A percentile compares a stretch with the other conserved stretches of the same genome.
phyloP scores from a whole-genome alignment of 2,113 vertebrate species.

The Brachyhypopomus occidentalis region DNA sequence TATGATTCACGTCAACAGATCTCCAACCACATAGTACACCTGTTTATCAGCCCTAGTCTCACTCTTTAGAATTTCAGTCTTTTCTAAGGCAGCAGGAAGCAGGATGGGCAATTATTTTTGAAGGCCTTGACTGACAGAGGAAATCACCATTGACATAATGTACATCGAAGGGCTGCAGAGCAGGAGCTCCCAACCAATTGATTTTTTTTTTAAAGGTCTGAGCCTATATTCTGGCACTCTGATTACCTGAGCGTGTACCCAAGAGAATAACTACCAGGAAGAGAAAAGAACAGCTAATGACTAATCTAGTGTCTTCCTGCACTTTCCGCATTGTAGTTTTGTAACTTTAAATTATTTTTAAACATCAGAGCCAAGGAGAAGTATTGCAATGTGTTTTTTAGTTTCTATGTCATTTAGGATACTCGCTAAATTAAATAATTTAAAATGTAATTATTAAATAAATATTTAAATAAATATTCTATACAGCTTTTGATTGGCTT shows the following conservation, averaged over 20 bases:
- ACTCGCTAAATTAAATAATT: too few relatives aligned
- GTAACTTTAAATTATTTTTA: constrained; percentile 30
- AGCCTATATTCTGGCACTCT: constrained; percentile 32
- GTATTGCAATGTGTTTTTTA: too few relatives aligned
- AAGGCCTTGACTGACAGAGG: constrained; percentile 11
- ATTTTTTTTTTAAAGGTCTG: constrained; percentile 16
- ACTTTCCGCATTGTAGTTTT: constrained; percentile 20
- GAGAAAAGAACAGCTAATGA: constrained; percentile 42
- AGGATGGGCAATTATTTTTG: constrained; percentile 25
- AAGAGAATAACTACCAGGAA: constrained; percentile 37
- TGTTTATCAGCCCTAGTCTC: too few relatives aligned
- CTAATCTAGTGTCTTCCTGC: constrained; percentile 43
- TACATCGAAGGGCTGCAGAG: not conserved
- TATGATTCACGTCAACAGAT: too few relatives aligned
- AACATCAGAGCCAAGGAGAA: constrained; percentile 18
- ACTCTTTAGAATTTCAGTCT: not conserved
- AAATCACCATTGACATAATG: constrained; percentile 18
- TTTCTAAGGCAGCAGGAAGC: not conserved
- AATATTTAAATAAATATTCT: not conserved
- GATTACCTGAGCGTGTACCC: constrained; percentile 47
- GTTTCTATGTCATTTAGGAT: not conserved
- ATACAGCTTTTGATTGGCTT: not conserved
- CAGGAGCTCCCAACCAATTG: not conserved
- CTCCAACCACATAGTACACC: too few relatives aligned
- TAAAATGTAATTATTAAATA: too few relatives aligned